phyloP scores from a whole-genome alignment of 2,888 invertebrate species.

The Clanis bilineata region DNA sequence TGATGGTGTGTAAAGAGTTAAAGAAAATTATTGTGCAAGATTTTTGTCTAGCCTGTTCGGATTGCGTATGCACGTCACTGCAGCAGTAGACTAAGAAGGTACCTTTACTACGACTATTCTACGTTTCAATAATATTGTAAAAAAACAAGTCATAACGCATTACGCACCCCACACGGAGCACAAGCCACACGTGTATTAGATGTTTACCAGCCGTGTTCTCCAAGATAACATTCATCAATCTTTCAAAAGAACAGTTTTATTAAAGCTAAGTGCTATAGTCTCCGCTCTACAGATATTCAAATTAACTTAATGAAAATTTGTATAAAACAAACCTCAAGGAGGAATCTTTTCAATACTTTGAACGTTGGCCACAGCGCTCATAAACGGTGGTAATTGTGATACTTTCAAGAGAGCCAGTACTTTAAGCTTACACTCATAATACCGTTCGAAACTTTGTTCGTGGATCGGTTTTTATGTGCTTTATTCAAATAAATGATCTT shows the following conservation, averaged over 20 bases:
- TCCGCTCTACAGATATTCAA: neutral
- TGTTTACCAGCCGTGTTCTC: neutral
- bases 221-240: constrained; percentile 1
- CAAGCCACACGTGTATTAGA: neutral
- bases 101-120: too few species aligned
- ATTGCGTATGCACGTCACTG: too few species aligned
- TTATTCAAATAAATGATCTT: neutral
- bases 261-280: constrained; percentile 1
- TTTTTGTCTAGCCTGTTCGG: too few species aligned
- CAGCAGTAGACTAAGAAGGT: too few species aligned
- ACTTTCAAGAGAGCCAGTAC: constrained; percentile 4
- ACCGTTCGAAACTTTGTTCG: constrained; percentile 8
- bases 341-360: constrained; percentile 8
- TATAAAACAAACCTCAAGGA: neutral
- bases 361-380: neutral
- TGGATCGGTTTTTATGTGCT: neutral
- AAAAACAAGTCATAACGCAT: too few species aligned
- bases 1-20: too few species aligned
- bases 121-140: neutral
- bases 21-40: too few species aligned
- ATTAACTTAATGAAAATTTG: constrained; percentile 4
- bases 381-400: constrained; percentile 13
- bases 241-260: constrained; percentile 2
- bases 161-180: neutral
- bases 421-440: constrained; percentile 10